Evolutionary conservation across 2,113 vertebrate species (phyloP), one percentile per base, ranked within the genome.

Genomic region (Calonectris borealis): DNA sequence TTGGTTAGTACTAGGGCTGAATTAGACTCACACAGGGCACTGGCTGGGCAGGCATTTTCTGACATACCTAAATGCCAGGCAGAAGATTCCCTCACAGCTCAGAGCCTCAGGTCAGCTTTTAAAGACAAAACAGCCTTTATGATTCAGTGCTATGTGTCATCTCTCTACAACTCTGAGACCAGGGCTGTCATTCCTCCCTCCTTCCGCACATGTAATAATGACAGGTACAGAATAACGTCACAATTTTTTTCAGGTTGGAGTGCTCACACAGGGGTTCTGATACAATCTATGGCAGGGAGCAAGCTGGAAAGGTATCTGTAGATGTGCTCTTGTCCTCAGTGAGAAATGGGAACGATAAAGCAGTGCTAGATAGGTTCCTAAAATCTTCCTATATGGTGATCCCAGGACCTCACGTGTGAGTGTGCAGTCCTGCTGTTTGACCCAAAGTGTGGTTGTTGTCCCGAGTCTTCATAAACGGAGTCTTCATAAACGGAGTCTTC

Each of bases 51-150:
- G 66, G 44, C 40, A 5, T 68, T 93, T 91, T 87, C 73, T 87
- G 82, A 68, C 48, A 82, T 46, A 60, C 22, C n/a, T 78, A 71
- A 91, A 87, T 91, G 62, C 38, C 69, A 87, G 48, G 29, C 38
- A 72, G 61, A 90, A 94, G 61, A 85, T 51, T 68, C 7, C 14
- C 58, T 79, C 66, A 19, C 38, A 79, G 20, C 75, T 85, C 75
- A 85, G 75, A 85, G 73, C 48, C 65, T 52, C 85, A 27, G 55
- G n/a, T 93, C 70, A 88, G 26, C 61, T 88, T 93, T 88, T 82
- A 93, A 96, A 93, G 66, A 88, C 62, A 88, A 85, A 93, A 85
- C 12, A 94, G 26, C 29, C 52, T 76, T 93, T 96, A 90, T 88
- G 85, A 92, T 71, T 93, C 58, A 68, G 61, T 90, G 65, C 57